Base-by-base conservation (phyloP, 2,113 vertebrate species). In the Rhynchomys soricoides region DNA sequence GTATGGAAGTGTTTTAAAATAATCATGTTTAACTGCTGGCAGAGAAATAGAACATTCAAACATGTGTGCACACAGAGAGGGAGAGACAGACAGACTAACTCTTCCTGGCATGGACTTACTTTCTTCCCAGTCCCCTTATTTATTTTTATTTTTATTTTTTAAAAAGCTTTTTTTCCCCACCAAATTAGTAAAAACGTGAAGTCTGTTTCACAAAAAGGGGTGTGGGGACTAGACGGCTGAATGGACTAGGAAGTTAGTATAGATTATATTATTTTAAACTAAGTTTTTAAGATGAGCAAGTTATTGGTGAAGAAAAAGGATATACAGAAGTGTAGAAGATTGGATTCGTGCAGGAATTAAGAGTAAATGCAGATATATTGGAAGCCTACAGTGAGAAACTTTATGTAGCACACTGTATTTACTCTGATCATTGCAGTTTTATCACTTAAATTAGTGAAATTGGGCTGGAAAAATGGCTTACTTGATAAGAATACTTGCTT, bases 401-500 rank as follows among this genome's bases (percentile, higher is more conserved):
- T 89, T 89, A 40, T 50, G 29, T 90, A 66, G 77, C 24, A 86
- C 48, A 71, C 79, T 78, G 79, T 88, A 43, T 94, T 95, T 96
- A 74, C 37, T 71, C 26, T 83, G 82, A n/a, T 4, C 43, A 26
- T 62, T 90, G 77, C 82, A 7, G 59, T 94, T 94, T 96, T 86
- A 71, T 95, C 70, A 88, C 79, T 92, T 95, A 93, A 95, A 12
- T 95, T 89, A 78, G n/a, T 17, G 45, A 21, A 70, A 43, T 40
- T 83, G 55, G 55, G 13, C n/a, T 43, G 22, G 55, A 43, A 59
- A 83, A 22, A 40, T 59, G 79, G 52, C 52, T 82, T 21, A n/a
- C 50, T 40, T 40, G 52, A 8, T 40, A 40, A 57, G 79, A 82
- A 55, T 22, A 59, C 52, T 82, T 40, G 37, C 55, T 40, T 37